Evolutionary conservation across 2,113 vertebrate species (phyloP), one percentile per base, ranked within the genome.

Genomic region (Malurus elegans): DNA sequence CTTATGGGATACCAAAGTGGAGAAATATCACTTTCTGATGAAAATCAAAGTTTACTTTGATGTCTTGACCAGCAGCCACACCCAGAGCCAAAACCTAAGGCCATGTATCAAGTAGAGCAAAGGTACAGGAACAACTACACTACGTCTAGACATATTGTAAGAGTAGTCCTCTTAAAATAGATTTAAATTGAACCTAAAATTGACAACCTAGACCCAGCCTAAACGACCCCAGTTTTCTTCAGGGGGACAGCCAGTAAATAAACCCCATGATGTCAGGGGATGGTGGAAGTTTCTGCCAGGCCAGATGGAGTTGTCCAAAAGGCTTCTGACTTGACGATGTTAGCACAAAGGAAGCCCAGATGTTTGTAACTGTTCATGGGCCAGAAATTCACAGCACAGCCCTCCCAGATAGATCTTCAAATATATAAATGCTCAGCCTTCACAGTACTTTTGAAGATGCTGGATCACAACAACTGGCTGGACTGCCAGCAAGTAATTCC

Each of bases 111-210:
- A 31, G 25, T 38, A 53, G 9, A 80, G 28, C 2, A 3, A 48
- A 76, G 50, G n/a, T 0, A 0, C 10, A 45, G 36, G 19, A 79
- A 83, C 0, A 2, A 5, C n/a, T 57, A 19, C 1, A 2, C 8
- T 47, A 20, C 3, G 0, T 50, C 47, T 20, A 71, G 42, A n/a
- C 4, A 14, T 4, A 79, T 18, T 70, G 60, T 54, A 60, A 50
- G 47, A 81, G 16, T 10, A 14, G 38, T 51, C 7, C 34, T 48
- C 40, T 45, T 79, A 40, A 79, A 50, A 50, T 0, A 47, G 81
- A 45, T 58, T 83, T 50, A 64, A 74, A 47, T 9, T n/a, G 45
- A 73, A 32, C 42, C 23, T 73, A 42, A 9, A 15, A 50, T 32
- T 42, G 28, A 62, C 18, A 56, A 28, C 20, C 16, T n/a, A 57